phyloP scores from a whole-genome alignment of 2,888 invertebrate species.

The Machimus atricapillus region DNA sequence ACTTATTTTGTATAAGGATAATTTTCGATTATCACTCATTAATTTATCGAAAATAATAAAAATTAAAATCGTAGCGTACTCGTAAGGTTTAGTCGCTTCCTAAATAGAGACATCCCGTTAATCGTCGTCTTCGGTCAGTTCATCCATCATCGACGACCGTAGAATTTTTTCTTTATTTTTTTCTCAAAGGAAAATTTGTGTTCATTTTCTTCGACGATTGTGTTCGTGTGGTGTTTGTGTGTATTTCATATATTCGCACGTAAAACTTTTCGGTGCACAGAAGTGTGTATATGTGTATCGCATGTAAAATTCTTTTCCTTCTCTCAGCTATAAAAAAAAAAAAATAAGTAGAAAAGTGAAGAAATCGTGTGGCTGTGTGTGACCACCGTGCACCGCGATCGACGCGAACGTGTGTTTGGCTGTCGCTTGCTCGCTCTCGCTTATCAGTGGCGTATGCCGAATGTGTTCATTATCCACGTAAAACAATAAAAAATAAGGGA shows the following conservation, averaged over 20 bases:
- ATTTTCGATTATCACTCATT: constrained; percentile 24
- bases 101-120: not conserved
- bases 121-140: not conserved
- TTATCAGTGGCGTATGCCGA: constrained; percentile 18
- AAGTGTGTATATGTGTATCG: not conserved
- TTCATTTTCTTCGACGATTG: not conserved
- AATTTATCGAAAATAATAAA: not conserved
- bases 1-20: constrained; percentile 39
- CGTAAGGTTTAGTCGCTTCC: not conserved
- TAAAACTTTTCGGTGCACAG: not conserved
- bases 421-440: not conserved
- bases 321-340: not conserved
- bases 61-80: not conserved
- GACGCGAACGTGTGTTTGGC: not conserved
- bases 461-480: constrained; percentile 32
- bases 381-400: not conserved
- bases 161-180: not conserved
- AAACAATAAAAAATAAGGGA: not conserved
- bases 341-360: not conserved
- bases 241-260: not conserved
- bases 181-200: constrained; percentile 28
- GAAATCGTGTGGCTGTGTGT: constrained; percentile 20
- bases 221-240: not conserved
- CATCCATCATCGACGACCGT: not conserved
- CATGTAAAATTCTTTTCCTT: not conserved